phyloP scores from a whole-genome alignment of 2,113 vertebrate genomes.

The Elaphurus davidianus region DNA sequence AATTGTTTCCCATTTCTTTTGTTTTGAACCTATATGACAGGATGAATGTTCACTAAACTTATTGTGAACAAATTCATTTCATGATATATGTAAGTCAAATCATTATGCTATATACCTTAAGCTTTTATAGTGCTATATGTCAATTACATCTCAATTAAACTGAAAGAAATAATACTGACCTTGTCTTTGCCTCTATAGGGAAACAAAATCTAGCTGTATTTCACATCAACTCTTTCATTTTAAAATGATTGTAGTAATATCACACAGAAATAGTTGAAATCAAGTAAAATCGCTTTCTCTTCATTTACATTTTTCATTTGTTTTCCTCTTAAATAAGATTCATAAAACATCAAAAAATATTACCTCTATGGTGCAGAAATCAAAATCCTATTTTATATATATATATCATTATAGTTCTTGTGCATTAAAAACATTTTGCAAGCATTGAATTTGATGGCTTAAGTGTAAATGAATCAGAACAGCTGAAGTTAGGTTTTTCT shows the following conservation, averaged over 20 bases:
- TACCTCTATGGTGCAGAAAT: neutral
- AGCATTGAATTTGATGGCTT: slow-evolving; percentile 16
- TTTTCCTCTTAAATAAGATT: slow-evolving; percentile 47
- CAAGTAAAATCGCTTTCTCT: neutral
- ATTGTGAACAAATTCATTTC: neutral
- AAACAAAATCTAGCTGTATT: neutral
- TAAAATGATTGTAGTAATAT: neutral
- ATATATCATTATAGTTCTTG: neutral
- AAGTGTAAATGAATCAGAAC: slow-evolving; percentile 41
- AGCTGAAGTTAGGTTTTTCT: slow-evolving; percentile 9
- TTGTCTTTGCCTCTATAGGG: neutral
- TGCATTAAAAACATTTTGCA: slow-evolving; percentile 13
- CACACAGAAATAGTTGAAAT: neutral
- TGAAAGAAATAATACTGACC: neutral
- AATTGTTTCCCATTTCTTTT: neutral
- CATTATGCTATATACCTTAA: neutral
- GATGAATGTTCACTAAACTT: neutral
- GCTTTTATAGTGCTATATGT: neutral
- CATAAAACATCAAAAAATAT: slow-evolving; percentile 27
- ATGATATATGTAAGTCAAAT: neutral
- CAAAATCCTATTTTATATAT: slow-evolving; percentile 32
- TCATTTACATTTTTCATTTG: slow-evolving; percentile 7
- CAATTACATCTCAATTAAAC: neutral
- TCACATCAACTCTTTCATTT: neutral
- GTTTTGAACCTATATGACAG: neutral